Evolutionary conservation across 2,113 vertebrate species (phyloP).

Genomic region (Orthonyx spaldingii): DNA sequence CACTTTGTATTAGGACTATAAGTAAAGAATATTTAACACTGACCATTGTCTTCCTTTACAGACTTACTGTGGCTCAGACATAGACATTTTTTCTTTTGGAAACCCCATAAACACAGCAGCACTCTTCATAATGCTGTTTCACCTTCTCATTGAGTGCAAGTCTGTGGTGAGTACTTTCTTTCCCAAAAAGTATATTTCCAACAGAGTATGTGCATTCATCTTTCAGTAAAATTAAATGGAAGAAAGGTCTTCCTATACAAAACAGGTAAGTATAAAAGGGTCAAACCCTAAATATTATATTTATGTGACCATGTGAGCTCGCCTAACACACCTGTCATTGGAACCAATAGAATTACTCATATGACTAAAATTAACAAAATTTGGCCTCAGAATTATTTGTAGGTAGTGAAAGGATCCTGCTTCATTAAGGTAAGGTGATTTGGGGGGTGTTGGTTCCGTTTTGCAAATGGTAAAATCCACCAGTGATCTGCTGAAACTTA

Average conservation of each 20-base stretch:
- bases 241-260: neutral
- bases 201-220: neutral
- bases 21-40: rapidly evolving
- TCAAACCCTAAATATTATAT: neutral
- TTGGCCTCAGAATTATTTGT: neutral
- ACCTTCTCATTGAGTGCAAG: constrained; percentile 89
- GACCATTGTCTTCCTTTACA: constrained; percentile 41
- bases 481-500: neutral
- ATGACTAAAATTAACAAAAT: neutral
- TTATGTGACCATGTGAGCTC: neutral
- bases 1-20: neutral
- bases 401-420: neutral
- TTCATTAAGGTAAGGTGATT: neutral
- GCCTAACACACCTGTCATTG: neutral
- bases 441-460: neutral
- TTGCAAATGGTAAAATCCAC: neutral
- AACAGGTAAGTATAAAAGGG: neutral
- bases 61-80: constrained; percentile 80
- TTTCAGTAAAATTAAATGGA: neutral
- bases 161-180: constrained; percentile 82
- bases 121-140: constrained; percentile 85
- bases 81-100: constrained; percentile 84
- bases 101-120: constrained; percentile 87
- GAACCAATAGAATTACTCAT: neutral
- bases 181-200: neutral